Evolutionary conservation across 2,888 invertebrate species (phyloP).

Genomic region (Tenthredo scrophulariae): DNA sequence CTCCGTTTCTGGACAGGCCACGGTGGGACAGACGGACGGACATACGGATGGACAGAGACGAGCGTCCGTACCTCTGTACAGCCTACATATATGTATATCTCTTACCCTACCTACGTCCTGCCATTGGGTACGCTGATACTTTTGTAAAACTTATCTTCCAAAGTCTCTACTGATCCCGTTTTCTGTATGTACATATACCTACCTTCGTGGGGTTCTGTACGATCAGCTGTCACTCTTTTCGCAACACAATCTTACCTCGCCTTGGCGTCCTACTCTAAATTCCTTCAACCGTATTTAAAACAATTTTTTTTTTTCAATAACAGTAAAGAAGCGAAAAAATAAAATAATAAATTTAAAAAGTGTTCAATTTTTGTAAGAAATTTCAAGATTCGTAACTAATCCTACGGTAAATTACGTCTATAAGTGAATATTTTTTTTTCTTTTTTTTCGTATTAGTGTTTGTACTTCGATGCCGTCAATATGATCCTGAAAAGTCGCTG

Average conservation of each 20-base stretch:
- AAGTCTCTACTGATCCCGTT: conserved; percentile 32
- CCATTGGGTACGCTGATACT: not conserved
- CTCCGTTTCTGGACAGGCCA: conserved; percentile 75
- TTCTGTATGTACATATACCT: conserved; percentile 15
- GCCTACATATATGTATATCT: conserved; percentile 22
- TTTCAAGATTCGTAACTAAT: not conserved
- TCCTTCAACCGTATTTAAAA: conserved; percentile 6
- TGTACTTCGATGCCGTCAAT: not conserved
- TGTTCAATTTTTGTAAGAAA: not conserved
- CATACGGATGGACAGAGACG: conserved; percentile 47
- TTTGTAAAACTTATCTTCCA: conserved; percentile 36
- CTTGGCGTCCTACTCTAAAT: not conserved
- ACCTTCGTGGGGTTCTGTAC: conserved; percentile 20
- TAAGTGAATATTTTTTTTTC: not conserved
- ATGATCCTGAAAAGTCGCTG: not conserved
- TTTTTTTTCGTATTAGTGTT: not conserved
- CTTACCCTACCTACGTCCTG: conserved; percentile 7
- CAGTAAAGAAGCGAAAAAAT: too few species aligned
- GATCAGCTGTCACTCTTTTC: conserved; percentile 35
- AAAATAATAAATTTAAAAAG: not conserved
- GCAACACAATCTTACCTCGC: not conserved
- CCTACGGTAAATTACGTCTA: not conserved
- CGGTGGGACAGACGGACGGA: conserved; percentile 65
- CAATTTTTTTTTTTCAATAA: not conserved
- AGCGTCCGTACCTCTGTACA: conserved; percentile 27